Evolutionary conservation across 2,888 invertebrate genomes (phyloP).

Genomic region (Drosophila conformis): DNA sequence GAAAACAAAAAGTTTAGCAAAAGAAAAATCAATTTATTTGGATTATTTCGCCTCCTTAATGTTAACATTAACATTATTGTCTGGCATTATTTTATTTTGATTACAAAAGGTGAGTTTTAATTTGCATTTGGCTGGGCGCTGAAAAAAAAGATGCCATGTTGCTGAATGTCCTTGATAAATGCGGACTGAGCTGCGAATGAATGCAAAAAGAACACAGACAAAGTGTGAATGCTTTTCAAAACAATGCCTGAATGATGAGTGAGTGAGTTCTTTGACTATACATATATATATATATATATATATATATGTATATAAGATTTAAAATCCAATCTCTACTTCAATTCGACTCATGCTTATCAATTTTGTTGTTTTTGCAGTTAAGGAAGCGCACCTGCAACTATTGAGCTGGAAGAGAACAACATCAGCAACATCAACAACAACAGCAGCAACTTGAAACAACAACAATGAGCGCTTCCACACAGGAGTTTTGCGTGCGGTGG

Average conservation of each 20-base stretch:
- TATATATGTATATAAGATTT: background rate
- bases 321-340: background rate
- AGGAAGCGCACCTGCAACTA: background rate
- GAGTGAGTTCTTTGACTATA: too few relatives aligned
- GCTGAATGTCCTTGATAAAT: conserved; percentile 4
- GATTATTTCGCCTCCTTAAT: background rate
- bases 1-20: background rate
- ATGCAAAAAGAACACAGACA: background rate
- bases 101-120: background rate
- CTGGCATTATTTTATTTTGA: background rate
- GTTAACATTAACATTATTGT: background rate
- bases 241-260: background rate
- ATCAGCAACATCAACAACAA: background rate
- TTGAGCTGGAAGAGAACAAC: background rate
- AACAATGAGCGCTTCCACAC: conserved; percentile 64
- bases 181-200: background rate
- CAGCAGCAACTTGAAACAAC: conserved; percentile 6
- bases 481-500: conserved; percentile 85
- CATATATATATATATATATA: background rate
- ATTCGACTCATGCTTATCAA: background rate
- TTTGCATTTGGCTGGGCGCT: conserved; percentile 23
- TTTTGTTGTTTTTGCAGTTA: conserved; percentile 1
- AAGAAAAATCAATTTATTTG: conserved; percentile 25
- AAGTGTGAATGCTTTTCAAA: background rate
- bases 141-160: background rate